Evolutionary conservation across 2,113 vertebrate species (phyloP).

Genomic region (Phoxinus phoxinus): DNA sequence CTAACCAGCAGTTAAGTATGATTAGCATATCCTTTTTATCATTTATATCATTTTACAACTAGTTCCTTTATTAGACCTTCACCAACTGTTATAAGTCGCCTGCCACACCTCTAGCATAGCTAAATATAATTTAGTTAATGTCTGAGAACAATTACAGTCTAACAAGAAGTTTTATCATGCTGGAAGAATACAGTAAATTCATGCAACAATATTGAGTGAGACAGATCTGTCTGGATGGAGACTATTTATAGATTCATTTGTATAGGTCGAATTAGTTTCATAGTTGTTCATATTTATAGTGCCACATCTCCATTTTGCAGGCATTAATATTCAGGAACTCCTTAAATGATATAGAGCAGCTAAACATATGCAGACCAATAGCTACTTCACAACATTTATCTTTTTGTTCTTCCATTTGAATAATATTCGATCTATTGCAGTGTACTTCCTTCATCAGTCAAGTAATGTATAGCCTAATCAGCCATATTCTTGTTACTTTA

Average conservation of each 20-base stretch:
- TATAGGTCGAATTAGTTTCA: conserved; percentile 8
- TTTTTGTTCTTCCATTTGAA: conserved; percentile 78
- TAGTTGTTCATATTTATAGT: conserved; percentile 70
- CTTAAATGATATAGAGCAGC: conserved; percentile 73
- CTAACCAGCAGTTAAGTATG: not conserved
- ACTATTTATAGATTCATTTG: not conserved
- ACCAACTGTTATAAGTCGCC: not conserved
- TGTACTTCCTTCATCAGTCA: conserved; percentile 54
- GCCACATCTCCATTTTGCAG: conserved; percentile 65
- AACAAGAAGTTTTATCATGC: not conserved
- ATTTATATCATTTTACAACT: not conserved
- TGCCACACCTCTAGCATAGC: not conserved
- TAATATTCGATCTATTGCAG: conserved; percentile 68
- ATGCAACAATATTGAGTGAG: not conserved
- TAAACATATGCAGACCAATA: conserved; percentile 79
- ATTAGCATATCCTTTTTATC: not conserved
- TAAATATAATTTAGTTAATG: not conserved
- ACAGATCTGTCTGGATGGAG: not conserved
- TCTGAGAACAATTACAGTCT: not conserved
- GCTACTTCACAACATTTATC: conserved; percentile 73
- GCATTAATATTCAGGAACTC: conserved; percentile 74
- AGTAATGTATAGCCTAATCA: conserved; percentile 59
- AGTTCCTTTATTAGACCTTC: not conserved
- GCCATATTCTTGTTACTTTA: conserved; percentile 12
- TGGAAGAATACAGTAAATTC: not conserved